Percentiles rank a stretch among this genome's conserved stretches.
These are phyloP conservation scores for Idaea straminata DNA, from an alignment of 2,888 invertebrate genomes.

Conservation along the genomic window DNA sequence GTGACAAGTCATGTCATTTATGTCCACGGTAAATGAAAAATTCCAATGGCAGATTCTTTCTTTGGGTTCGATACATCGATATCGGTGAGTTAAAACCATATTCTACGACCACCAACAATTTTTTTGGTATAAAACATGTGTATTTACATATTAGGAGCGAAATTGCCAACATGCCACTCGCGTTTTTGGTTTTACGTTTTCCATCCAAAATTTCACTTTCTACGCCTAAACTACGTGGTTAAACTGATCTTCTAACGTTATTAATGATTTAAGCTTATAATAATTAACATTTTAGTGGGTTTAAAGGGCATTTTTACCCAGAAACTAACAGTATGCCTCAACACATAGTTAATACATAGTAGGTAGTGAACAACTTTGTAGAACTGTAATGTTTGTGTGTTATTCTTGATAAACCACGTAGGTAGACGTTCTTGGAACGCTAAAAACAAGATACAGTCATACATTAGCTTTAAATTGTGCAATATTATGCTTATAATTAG, in stretches of 20 bases:
- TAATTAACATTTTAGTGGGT: background rate
- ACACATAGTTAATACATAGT: background rate
- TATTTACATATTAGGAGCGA: constrained; percentile 25
- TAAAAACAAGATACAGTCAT: background rate
- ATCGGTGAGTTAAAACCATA: constrained; percentile 82
- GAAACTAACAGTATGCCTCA: background rate
- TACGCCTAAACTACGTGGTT: constrained; percentile 21
- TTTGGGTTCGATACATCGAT: constrained; percentile 90
- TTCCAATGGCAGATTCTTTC: constrained; percentile 92
- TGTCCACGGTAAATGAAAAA: constrained; percentile 81
- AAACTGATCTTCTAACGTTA: background rate
- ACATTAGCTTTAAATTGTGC: background rate
- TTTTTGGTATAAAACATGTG: constrained; percentile 40
- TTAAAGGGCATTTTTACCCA: background rate
- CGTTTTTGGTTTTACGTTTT: constrained; percentile 19
- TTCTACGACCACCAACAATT: constrained; percentile 32
- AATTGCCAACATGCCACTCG: constrained; percentile 64
- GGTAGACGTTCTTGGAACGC: background rate
- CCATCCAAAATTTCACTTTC: constrained; percentile 28
- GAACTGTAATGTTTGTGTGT: background rate
- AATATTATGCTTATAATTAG: background rate
- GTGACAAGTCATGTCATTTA: constrained; percentile 85
- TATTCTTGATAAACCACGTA: background rate
- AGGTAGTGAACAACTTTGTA: background rate
- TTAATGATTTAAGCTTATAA: background rate